Evolutionary conservation across 2,888 invertebrate species (phyloP).

Genomic region (Mesorhabditis sp.): DNA sequence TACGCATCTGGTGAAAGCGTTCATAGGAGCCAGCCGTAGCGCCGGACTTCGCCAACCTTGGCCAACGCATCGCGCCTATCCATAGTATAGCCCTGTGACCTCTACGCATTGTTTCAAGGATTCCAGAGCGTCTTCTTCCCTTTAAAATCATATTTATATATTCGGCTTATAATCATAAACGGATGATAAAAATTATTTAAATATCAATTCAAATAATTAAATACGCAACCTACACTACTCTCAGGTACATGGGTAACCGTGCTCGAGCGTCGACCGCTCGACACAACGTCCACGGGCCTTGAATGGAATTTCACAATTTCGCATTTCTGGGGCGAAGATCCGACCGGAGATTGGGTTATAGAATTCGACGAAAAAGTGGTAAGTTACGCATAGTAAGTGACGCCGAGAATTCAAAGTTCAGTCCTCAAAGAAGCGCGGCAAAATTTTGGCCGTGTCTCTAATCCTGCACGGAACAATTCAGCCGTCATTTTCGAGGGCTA

Average conservation of each 20-base stretch:
- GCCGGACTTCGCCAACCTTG: too few species aligned
- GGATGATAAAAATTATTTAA: too few species aligned
- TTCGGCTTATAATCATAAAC: too few species aligned
- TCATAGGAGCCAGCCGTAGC: too few species aligned
- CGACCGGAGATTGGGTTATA: neutral
- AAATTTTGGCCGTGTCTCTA: neutral
- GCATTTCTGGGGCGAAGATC: slow-evolving; percentile 1
- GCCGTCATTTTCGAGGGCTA: neutral
- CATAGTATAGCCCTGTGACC: too few species aligned
- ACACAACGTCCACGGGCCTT: neutral
- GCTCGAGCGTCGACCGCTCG: neutral
- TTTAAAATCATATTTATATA: too few species aligned
- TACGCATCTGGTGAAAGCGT: too few species aligned
- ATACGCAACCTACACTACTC: neutral
- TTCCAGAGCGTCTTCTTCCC: too few species aligned
- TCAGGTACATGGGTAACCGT: neutral
- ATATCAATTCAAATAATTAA: too few species aligned
- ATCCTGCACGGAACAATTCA: neutral
- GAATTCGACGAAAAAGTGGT: neutral
- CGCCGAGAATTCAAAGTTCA: neutral
- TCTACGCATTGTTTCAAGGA: too few species aligned
- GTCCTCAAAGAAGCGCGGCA: neutral
- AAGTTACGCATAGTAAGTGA: neutral
- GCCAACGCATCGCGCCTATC: too few species aligned
- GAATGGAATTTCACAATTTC: neutral